phyloP scores from a whole-genome alignment of 1,140 invertebrate genomes.

The Bombus confusus region DNA sequence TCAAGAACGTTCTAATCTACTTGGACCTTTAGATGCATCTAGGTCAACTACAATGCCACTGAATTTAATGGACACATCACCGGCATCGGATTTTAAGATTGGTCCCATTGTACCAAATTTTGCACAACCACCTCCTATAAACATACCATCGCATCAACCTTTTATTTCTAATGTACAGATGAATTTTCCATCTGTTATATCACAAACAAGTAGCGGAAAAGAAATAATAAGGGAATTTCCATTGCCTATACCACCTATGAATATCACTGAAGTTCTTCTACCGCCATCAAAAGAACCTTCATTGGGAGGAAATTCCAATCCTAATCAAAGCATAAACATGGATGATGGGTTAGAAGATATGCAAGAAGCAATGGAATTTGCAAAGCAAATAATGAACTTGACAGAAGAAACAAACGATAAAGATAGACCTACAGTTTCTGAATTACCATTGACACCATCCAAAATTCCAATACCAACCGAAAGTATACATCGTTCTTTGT shows the following conservation, averaged over 20 bases:
- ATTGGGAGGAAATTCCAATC: background rate
- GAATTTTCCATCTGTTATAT: constrained; percentile 49
- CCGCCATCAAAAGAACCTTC: constrained; percentile 27
- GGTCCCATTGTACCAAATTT: constrained; percentile 14
- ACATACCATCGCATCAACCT: constrained; percentile 15
- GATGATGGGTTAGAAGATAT: constrained; percentile 77
- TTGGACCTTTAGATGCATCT: background rate
- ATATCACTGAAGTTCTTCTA: constrained; percentile 13
- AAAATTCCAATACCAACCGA: constrained; percentile 26
- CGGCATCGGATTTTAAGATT: background rate
- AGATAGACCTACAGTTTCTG: background rate
- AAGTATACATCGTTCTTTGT: background rate
- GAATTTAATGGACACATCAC: constrained; percentile 12
- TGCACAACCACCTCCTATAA: constrained; percentile 23
- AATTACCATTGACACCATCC: background rate
- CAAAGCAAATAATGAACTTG: constrained; percentile 76
- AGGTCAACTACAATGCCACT: background rate
- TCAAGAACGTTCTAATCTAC: constrained; percentile 45
- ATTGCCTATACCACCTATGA: constrained; percentile 15
- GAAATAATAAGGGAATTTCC: constrained; percentile 18
- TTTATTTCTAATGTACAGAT: constrained; percentile 53
- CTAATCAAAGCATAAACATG: constrained; percentile 38
- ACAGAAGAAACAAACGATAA: constrained; percentile 40
- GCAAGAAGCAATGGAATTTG: constrained; percentile 79
- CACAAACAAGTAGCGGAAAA: background rate